phyloP scores from a whole-genome alignment of 2,113 vertebrate genomes.

The Hyla sarda region DNA sequence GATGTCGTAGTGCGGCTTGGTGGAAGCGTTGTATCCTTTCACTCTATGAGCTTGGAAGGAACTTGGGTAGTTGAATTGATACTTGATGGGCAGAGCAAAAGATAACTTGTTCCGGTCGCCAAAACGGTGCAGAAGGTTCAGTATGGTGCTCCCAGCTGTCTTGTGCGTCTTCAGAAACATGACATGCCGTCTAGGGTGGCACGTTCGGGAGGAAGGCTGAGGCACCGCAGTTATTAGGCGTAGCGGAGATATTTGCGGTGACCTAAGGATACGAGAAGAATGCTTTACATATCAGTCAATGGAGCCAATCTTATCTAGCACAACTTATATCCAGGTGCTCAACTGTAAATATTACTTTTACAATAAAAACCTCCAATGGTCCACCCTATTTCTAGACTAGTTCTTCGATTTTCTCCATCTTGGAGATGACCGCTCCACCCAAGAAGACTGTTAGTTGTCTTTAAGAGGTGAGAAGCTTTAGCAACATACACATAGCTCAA shows the following conservation, averaged over 20 bases:
- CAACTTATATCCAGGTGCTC: no score
- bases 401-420: no score
- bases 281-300: not conserved
- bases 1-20: constrained; percentile 77
- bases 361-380: no score
- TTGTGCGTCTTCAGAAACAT: constrained; percentile 95
- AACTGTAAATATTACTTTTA: no score
- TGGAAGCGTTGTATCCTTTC: constrained; percentile 78
- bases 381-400: no score
- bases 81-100: constrained; percentile 85
- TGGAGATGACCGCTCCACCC: no score
- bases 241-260: not conserved
- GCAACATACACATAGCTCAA: no score
- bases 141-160: constrained; percentile 91
- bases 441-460: no score
- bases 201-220: constrained; percentile 60
- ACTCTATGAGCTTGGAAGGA: constrained; percentile 83
- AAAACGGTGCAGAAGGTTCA: constrained; percentile 89
- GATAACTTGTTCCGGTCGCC: constrained; percentile 79
- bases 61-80: constrained; percentile 89
- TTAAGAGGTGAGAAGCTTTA: no score
- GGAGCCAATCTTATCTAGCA: no score
- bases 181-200: constrained; percentile 77
- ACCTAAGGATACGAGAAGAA: not conserved
- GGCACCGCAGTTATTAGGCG: not conserved